These are phyloP conservation scores for Laticauda laticaudata DNA, from an alignment of 2,113 vertebrate genomes.

Conservation along the genomic window DNA sequence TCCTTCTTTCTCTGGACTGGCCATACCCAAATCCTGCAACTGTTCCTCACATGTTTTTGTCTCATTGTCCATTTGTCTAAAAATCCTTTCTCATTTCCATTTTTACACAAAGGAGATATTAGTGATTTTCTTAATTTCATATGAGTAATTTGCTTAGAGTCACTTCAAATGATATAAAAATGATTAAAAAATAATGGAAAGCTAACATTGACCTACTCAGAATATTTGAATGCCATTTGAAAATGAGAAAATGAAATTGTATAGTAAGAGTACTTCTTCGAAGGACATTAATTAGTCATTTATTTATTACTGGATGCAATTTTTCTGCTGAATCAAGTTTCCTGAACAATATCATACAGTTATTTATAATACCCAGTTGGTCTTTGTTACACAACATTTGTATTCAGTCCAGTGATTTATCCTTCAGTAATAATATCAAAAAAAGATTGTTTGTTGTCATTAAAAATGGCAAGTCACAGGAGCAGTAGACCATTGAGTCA, in stretches of 20 bases:
- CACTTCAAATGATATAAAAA: not conserved
- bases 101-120: not conserved
- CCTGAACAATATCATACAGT: constrained; percentile 2
- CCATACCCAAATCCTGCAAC: no score
- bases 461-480: constrained; percentile 35
- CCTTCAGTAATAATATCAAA: constrained; percentile 44
- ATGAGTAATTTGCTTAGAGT: not conserved
- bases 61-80: no score
- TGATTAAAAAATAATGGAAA: not conserved
- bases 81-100: not conserved
- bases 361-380: not conserved
- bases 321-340: not conserved
- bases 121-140: not conserved
- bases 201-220: not conserved
- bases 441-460: constrained; percentile 21
- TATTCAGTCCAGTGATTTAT: constrained; percentile 35
- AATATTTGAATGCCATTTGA: not conserved
- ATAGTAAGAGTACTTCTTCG: not conserved
- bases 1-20: no score
- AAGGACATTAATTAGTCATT: not conserved
- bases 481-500: constrained; percentile 43
- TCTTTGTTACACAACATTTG: constrained; percentile 22
- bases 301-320: not conserved
- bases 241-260: not conserved
- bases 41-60: no score